phyloP scores from a whole-genome alignment of 2,888 invertebrate species.

The Stenichneumon culpator region DNA sequence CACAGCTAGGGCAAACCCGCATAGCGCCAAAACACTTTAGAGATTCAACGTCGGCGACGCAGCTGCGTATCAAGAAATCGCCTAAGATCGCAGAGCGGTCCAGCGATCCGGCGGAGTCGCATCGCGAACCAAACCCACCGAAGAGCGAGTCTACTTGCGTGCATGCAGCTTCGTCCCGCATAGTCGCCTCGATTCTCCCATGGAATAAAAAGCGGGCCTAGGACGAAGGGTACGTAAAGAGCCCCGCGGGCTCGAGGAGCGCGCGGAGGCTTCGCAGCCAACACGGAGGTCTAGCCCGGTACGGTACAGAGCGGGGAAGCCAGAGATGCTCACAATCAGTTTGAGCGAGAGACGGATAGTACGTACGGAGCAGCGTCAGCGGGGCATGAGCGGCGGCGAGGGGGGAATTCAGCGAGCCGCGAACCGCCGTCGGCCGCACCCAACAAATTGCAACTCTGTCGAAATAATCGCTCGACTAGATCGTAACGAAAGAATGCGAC shows the following conservation, averaged over 20 bases:
- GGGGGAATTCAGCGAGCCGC: conserved; percentile 49
- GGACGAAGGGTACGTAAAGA: conserved; percentile 49
- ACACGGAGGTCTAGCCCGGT: conserved; percentile 56
- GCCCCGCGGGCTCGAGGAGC: conserved; percentile 54
- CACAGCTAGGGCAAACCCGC: conserved; percentile 21
- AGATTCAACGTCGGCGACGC: conserved; percentile 41
- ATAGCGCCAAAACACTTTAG: conserved; percentile 15
- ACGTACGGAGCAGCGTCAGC: conserved; percentile 10
- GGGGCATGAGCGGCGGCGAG: conserved; percentile 27
- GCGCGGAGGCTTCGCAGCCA: not conserved
- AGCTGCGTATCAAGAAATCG: conserved; percentile 54
- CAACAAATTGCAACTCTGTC: conserved; percentile 72
- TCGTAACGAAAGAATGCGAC: conserved; percentile 71
- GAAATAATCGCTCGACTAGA: conserved; percentile 72
- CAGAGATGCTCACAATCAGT: conserved; percentile 53
- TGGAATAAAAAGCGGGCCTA: conserved; percentile 11
- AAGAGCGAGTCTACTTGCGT: conserved; percentile 20
- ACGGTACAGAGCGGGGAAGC: not conserved
- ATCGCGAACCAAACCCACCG: conserved; percentile 33
- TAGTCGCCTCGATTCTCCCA: not conserved
- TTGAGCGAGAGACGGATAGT: conserved; percentile 32
- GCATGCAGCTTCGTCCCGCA: conserved; percentile 13
- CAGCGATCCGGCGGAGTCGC: conserved; percentile 18
- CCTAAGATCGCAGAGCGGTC: not conserved
- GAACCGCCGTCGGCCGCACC: conserved; percentile 60